Base-by-base conservation (phyloP, 2,113 vertebrate species). In the Megaceryle maxima region DNA sequence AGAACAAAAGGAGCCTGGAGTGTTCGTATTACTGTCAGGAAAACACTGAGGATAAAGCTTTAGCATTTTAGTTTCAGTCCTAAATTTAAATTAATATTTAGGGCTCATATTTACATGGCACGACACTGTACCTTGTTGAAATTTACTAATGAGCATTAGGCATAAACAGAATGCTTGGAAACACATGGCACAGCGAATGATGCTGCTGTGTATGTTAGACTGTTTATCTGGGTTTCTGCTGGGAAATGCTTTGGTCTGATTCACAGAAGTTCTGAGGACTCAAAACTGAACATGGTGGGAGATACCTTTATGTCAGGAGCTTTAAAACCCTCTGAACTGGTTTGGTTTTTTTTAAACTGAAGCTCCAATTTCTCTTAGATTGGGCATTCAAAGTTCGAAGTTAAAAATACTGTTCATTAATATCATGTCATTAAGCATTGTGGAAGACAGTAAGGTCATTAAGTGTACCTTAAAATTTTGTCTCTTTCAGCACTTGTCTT, bases 161-260 rank as follows among this genome's bases (percentile, higher is more conserved):
- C 41, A 18, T 48, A 16, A 62, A 39, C 37, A 22, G 25, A 50
- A 14, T 21, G 25, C 46, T 37, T 35, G 1, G 13, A 53, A 60
- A 25, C 14, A 14, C 2, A 1, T 1, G 13, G 56, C 55, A 25
- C 29, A 31, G n/a, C 25, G n/a, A 28, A n/a, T 20, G 24, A 13
- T 48, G 20, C 22, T 62, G 11, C n/a, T 76, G 2, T 5, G 0
- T 48, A 7, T 46, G 39, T 39, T 60, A 68, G 18, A 16, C 69
- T 22, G 5, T 44, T 77, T 59, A 4, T 46, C 29, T 62, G 69
- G 13, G 14, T 56, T 74, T 75, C 46, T 63, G 7, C 16, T 53
- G 16, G 3, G 1, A 19, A 53, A 46, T 0, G 1, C 29, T 55
- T 62, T 26, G 39, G 12, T n/a, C 13, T 56, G 17, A 31, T 35